Evolutionary conservation across 1,140 invertebrate genomes (phyloP).

Genomic region (Portunus trituberculatus): DNA sequence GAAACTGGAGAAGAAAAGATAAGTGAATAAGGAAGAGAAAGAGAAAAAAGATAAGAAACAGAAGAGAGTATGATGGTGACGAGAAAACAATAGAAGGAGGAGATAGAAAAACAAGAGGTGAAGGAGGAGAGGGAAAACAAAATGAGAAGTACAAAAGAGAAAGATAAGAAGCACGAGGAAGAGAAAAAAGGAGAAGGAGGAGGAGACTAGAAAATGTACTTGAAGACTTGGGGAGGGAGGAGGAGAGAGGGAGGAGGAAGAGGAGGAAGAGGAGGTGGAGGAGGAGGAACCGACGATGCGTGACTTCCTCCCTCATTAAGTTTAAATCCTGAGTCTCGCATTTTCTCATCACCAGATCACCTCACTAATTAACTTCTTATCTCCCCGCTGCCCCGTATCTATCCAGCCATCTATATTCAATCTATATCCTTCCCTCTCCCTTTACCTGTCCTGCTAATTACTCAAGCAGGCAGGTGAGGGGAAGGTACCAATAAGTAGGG

Average conservation of each 20-base stretch:
- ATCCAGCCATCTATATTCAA: not conserved
- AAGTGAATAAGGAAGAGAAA: not conserved
- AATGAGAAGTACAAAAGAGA: not conserved
- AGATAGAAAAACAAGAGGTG: not conserved
- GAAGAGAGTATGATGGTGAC: not conserved
- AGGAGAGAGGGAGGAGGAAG: not conserved
- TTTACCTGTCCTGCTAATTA: too few relatives aligned
- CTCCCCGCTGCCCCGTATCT: not conserved
- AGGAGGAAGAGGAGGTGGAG: not conserved
- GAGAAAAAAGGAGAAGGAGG: not conserved
- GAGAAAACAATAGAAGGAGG: not conserved
- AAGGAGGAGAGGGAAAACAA: not conserved
- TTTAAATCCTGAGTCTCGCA: not conserved
- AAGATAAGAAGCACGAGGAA: not conserved
- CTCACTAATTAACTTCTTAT: too few relatives aligned
- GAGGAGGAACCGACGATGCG: not conserved
- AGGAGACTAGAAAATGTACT: not conserved
- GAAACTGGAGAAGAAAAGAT: not conserved
- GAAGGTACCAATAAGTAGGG: too few relatives aligned
- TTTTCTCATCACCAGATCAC: not conserved
- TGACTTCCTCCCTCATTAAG: not conserved
- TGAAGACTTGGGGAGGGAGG: not conserved
- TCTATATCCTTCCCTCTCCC: not conserved
- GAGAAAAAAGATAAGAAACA: not conserved
- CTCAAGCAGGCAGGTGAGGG: too few relatives aligned